Evolutionary conservation across 2,113 vertebrate species (phyloP).

Genomic region (Corydoras maculifer): DNA sequence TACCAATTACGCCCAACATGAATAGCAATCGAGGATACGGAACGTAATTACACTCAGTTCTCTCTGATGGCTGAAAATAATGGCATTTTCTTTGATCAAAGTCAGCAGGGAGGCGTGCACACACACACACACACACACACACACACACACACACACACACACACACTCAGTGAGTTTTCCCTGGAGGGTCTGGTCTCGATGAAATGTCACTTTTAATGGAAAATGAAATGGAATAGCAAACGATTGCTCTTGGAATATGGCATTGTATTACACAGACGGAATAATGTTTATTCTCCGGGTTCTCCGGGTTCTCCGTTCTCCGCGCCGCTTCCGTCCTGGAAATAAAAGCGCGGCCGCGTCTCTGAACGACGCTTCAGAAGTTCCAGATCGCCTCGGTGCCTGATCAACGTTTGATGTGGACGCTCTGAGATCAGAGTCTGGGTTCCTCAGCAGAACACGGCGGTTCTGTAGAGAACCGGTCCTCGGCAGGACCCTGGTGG

Average conservation of each 20-base stretch:
- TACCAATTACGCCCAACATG: slow-evolving; percentile 55
- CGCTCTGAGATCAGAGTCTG: slow-evolving; percentile 1
- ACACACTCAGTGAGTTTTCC: slow-evolving; percentile 51
- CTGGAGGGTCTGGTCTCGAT: slow-evolving; percentile 74
- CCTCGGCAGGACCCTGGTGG: no score
- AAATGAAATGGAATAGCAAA: slow-evolving; percentile 73
- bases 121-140: slow-evolving; percentile 30
- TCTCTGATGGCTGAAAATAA: slow-evolving; percentile 67
- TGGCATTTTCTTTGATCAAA: slow-evolving; percentile 70
- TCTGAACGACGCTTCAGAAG: not conserved
- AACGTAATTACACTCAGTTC: slow-evolving; percentile 71
- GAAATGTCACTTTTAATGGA: slow-evolving; percentile 81
- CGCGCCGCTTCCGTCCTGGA: not conserved
- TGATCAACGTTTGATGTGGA: slow-evolving; percentile 10
- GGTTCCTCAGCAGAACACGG: no score
- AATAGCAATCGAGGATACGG: slow-evolving; percentile 66
- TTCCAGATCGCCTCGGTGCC: not conserved
- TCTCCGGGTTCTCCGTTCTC: not conserved
- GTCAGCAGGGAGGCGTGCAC: slow-evolving; percentile 24
- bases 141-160: slow-evolving; percentile 14
- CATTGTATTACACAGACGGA: slow-evolving; percentile 38
- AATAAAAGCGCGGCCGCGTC: slow-evolving; percentile 4
- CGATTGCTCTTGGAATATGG: slow-evolving; percentile 55
- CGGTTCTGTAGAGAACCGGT: no score
- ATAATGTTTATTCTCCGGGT: slow-evolving; percentile 13